Evolutionary conservation across 2,888 invertebrate species (phyloP).

Genomic region (Synergus gifuensis): DNA sequence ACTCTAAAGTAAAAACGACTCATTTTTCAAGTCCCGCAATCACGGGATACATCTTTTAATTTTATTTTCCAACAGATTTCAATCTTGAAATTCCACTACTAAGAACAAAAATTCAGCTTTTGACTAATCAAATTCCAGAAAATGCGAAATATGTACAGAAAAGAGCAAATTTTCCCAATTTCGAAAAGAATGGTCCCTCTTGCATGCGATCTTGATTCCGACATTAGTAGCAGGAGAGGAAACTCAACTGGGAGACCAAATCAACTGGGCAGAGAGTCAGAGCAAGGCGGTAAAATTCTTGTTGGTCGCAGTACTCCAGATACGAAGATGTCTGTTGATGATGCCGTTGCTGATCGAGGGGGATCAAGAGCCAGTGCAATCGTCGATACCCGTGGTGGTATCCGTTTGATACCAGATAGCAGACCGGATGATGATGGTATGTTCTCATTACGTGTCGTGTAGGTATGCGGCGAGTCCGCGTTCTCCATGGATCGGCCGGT

Average conservation of each 20-base stretch:
- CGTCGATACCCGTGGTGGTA: conserved; percentile 63
- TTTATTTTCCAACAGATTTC: too few relatives aligned
- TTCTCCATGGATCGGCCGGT: conserved; percentile 59
- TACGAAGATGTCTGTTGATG: conserved; percentile 48
- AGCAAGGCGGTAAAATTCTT: conserved; percentile 17
- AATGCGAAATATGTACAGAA: not conserved
- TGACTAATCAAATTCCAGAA: too few relatives aligned
- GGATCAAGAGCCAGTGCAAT: conserved; percentile 56
- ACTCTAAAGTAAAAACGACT: too few relatives aligned
- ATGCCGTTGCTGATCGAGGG: conserved; percentile 48
- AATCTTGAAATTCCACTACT: too few relatives aligned
- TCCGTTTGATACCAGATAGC: conserved; percentile 73
- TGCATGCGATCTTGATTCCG: not conserved
- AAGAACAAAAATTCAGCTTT: too few relatives aligned
- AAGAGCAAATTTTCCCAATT: not conserved
- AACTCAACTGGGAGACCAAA: not conserved
- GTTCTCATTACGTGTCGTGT: conserved; percentile 77
- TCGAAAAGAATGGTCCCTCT: not conserved
- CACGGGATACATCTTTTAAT: too few relatives aligned
- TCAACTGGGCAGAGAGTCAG: not conserved
- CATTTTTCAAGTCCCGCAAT: too few relatives aligned
- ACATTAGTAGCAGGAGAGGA: not conserved
- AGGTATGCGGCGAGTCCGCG: conserved; percentile 73
- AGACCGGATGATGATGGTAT: conserved; percentile 73
- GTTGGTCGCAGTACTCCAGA: conserved; percentile 39